Conservation (phyloP, 2,113 vertebrate species). For the Ophthalmolycus amberensis region DNA sequence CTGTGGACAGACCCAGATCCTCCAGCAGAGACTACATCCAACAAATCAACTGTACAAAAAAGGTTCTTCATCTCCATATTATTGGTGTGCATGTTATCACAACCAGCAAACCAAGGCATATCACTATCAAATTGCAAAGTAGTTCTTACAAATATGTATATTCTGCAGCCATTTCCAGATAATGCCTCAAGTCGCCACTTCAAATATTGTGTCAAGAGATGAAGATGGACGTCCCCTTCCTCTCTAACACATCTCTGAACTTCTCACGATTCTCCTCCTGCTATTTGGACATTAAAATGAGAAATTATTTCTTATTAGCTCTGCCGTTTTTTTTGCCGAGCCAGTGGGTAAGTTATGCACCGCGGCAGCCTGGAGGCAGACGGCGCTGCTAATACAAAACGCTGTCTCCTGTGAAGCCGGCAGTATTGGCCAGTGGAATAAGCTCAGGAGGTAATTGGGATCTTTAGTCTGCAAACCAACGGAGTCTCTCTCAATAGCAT, state of each 20-base stretch:
- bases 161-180: neutral
- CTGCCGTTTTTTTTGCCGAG: neutral
- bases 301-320: slow-evolving; percentile 46
- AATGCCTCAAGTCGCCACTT: neutral
- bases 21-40: no score
- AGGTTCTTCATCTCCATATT: neutral
- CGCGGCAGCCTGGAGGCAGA: slow-evolving; percentile 53
- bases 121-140: neutral
- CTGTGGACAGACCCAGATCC: no score
- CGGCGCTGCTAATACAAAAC: slow-evolving; percentile 53
- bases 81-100: neutral
- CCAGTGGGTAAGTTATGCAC: slow-evolving; percentile 43
- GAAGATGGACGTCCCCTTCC: neutral
- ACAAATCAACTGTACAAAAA: neutral
- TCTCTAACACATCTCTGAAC: neutral
- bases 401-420: slow-evolving; percentile 49
- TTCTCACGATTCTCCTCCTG: slow-evolving; percentile 8
- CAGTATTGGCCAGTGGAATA: slow-evolving; percentile 33
- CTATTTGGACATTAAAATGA: slow-evolving; percentile 62
- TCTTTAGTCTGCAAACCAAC: slow-evolving; percentile 63
- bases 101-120: no score
- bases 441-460: slow-evolving; percentile 63
- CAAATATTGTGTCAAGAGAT: neutral
- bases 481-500: slow-evolving; percentile 23
- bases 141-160: neutral